Percentiles rank a stretch among this genome's conserved stretches.
phyloP scores from a whole-genome alignment of 2,888 invertebrate genomes.

The Trichopria drosophilae region DNA sequence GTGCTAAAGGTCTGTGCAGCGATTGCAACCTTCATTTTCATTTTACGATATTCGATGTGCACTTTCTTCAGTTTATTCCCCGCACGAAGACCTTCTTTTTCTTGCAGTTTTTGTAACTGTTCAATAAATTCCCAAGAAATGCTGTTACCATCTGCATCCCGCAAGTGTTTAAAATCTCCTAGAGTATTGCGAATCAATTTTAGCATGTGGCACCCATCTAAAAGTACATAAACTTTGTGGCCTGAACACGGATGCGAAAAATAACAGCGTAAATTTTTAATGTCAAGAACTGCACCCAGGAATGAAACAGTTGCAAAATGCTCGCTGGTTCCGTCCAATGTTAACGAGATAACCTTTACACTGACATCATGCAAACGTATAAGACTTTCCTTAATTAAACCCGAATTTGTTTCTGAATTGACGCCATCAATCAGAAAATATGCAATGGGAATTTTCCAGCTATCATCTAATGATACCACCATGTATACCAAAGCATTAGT shows the following conservation, averaged over 20 bases:
- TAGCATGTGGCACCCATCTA: conserved; percentile 19
- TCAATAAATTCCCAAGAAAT: conserved; percentile 3
- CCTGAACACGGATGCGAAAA: no score
- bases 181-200: conserved; percentile 20
- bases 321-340: no score
- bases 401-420: conserved; percentile 11
- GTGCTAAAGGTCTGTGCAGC: conserved; percentile 40
- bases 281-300: conserved; percentile 26
- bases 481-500: conserved; percentile 26
- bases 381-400: conserved; percentile 14
- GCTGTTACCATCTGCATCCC: neutral
- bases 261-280: no score
- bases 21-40: conserved; percentile 38
- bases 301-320: conserved; percentile 28
- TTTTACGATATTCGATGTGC: conserved; percentile 26
- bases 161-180: conserved; percentile 4
- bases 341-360: conserved; percentile 26
- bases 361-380: conserved; percentile 27
- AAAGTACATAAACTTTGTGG: no score
- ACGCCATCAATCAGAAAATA: conserved; percentile 23
- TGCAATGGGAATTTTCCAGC: conserved; percentile 14
- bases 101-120: conserved; percentile 6
- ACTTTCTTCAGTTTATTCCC: conserved; percentile 22
- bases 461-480: conserved; percentile 17
- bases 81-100: conserved; percentile 15